Evolutionary conservation across 2,888 invertebrate species (phyloP), one percentile per base, ranked within the genome.

Genomic region (Diachrysia chrysitis): DNA sequence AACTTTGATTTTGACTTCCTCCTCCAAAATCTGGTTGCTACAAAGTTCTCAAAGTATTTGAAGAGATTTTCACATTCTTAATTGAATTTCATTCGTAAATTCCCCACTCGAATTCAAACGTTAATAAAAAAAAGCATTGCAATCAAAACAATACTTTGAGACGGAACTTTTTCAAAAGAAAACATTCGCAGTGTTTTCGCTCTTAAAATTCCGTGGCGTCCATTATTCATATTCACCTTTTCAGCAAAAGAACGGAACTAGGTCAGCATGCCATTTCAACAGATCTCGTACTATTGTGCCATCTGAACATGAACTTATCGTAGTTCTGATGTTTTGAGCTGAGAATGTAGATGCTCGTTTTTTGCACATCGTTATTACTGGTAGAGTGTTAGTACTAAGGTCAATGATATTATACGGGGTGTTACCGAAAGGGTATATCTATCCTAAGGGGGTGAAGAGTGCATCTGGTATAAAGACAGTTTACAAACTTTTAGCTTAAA

Each of bases 141-240:
- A 21, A 51, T 51, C 48, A 51, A 51, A 21, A 51, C 19, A 21
- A 19, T 51, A n/a, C 42, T 42, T 42, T 42, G 42, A 42, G 48
- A 21, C 21, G 21, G 19, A 42, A 42, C 42, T 46, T 51, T 19
- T 21, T 21, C 48, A 19, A 54, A 23, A 21, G 54, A 25, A 54
- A 29, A 56, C 25, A 29, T 55, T 48, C 48, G 6, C 60, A 35
- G 48, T 19, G 19, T 25, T 54, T 66, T 55, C 21, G 16, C 35
- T 69, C 62, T 58, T 67, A 63, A 65, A 66, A 21, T 64, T 60
- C 69, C 58, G 62, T 58, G 35, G 16, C 37, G 42, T 57, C 57
- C 58, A 62, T 72, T 76, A 73, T 73, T 69, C 66, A 73, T 64
- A 55, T 48, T 60, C 57, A 54, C 48, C 58, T 63, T 57, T 67